Conservation (phyloP, 2,113 vertebrate genomes). For the Syrmaticus mikado region DNA sequence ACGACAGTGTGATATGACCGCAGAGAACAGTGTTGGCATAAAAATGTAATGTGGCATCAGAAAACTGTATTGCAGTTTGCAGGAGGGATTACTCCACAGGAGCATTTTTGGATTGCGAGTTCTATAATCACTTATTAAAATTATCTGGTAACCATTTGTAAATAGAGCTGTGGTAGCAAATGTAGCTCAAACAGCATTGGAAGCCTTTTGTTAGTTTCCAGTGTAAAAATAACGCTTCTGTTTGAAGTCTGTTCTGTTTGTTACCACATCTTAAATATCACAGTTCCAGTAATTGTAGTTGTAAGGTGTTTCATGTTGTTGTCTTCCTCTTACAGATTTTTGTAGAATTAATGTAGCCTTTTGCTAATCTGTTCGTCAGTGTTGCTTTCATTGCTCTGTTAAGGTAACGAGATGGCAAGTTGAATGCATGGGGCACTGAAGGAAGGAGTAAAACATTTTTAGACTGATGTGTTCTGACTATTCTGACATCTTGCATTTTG, state of each 20-base stretch:
- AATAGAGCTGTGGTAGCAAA: neutral
- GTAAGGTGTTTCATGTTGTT: neutral
- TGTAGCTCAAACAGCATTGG: neutral
- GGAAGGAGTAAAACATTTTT: neutral
- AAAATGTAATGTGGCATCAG: neutral
- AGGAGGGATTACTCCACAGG: neutral
- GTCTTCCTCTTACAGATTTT: neutral
- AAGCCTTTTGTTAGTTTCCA: neutral
- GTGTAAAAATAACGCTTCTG: neutral
- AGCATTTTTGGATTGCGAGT: neutral
- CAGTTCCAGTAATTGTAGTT: neutral
- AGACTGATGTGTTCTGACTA: neutral
- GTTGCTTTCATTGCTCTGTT: neutral
- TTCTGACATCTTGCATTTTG: neutral
- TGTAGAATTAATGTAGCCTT: neutral
- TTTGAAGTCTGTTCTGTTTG: neutral
- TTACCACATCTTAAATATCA: neutral
- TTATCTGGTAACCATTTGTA: neutral
- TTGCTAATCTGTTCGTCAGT: neutral
- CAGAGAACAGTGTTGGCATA: neutral
- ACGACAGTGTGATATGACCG: conserved; percentile 1
- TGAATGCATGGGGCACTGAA: neutral
- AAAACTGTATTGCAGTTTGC: neutral
- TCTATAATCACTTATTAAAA: neutral
- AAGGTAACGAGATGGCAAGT: neutral